Percentiles rank a stretch among this genome's conserved stretches.
Evolutionary conservation across 2,797 vertebrate genomes (phyloP).

Genomic region (Diplodus sargus): DNA sequence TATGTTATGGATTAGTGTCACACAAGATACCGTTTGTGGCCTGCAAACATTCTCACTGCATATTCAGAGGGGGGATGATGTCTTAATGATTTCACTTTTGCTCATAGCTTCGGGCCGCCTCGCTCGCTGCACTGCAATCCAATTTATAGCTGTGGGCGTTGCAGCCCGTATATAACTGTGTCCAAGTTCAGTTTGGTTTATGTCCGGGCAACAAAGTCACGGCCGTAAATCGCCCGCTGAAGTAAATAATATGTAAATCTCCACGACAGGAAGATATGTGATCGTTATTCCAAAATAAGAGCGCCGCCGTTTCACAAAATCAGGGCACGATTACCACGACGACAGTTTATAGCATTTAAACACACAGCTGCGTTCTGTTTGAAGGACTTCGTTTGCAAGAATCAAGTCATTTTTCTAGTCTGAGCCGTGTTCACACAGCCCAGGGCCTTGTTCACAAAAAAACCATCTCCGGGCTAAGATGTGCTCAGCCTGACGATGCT

Average conservation of each 20-base stretch:
- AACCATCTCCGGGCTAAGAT: neutral
- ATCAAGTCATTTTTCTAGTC: constrained; percentile 9
- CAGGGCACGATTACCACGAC: constrained; percentile 11
- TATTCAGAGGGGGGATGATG: constrained; percentile 48
- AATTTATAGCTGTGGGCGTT: constrained; percentile 64
- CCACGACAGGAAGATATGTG: constrained; percentile 25
- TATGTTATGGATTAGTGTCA: constrained; percentile 58
- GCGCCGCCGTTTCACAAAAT: constrained; percentile 16
- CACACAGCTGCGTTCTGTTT: constrained; percentile 1
- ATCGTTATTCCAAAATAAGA: constrained; percentile 50
- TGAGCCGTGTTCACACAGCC: neutral
- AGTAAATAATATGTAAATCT: constrained; percentile 71
- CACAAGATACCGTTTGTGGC: constrained; percentile 20
- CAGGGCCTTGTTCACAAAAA: constrained; percentile 2
- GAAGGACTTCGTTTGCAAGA: constrained; percentile 8
- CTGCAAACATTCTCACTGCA: constrained; percentile 39
- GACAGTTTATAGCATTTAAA: constrained; percentile 23
- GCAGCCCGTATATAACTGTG: constrained; percentile 61
- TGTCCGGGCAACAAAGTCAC: constrained; percentile 66
- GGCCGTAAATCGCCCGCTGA: constrained; percentile 48
- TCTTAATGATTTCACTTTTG: constrained; percentile 61
- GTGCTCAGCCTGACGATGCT: neutral
- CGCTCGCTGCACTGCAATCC: constrained; percentile 38
- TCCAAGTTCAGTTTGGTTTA: constrained; percentile 69
- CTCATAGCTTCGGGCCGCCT: constrained; percentile 32